Percentiles rank a stretch among this genome's conserved stretches.
phyloP scores from a whole-genome alignment of 2,113 vertebrate species.

The Alectura lathami region DNA sequence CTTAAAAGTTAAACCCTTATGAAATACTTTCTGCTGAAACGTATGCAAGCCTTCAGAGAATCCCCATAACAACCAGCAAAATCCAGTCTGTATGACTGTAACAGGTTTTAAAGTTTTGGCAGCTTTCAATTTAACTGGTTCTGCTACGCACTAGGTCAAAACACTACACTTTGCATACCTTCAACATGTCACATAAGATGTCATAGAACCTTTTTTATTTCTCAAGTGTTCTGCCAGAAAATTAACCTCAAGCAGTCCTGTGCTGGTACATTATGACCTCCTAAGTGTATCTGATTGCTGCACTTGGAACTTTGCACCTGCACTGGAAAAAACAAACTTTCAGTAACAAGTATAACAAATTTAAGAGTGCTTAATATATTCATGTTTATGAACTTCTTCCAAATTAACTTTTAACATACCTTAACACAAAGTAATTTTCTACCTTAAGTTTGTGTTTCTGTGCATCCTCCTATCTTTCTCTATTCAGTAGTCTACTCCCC shows the following conservation, averaged over 20 bases:
- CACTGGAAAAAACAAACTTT: not conserved
- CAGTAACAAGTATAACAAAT: not conserved
- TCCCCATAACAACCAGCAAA: fast-evolving
- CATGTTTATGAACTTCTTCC: not conserved
- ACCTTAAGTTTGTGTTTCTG: not conserved
- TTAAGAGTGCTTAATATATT: not conserved
- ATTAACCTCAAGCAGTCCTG: not conserved
- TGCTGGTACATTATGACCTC: not conserved
- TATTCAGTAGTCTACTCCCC: not conserved
- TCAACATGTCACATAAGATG: not conserved
- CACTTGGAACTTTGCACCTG: not conserved
- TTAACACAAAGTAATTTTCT: not conserved
- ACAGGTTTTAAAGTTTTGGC: not conserved
- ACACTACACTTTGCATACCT: not conserved
- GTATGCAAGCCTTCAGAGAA: not conserved
- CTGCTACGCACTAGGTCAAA: not conserved
- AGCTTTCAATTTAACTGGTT: not conserved
- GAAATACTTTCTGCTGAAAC: not conserved
- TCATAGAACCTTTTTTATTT: fast-evolving
- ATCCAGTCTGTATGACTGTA: too few species aligned
- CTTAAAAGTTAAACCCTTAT: not conserved
- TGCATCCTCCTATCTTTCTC: not conserved
- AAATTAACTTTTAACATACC: not conserved
- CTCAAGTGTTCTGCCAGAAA: not conserved
- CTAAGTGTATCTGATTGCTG: fast-evolving